Evolutionary conservation across 92 coral and sea anemone genomes (phyloP).

Genomic region (Pocillopora meandrina): DNA sequence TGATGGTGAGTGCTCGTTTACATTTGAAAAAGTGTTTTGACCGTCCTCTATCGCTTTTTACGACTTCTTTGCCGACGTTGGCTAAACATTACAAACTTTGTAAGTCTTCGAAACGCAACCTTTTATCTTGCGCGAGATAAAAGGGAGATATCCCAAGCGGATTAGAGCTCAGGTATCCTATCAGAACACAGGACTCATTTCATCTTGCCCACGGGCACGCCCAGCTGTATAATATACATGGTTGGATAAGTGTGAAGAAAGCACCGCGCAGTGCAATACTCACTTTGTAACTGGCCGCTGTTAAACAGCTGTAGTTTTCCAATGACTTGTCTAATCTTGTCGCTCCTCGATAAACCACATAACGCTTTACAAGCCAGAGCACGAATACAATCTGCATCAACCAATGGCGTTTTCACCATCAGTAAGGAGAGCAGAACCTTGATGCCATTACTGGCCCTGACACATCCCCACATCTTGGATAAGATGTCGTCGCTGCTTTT

Average conservation of each 20-base stretch:
- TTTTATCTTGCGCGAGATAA: too few relatives aligned
- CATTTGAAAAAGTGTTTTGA: too few relatives aligned
- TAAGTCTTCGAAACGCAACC: too few relatives aligned
- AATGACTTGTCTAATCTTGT: slow-evolving; percentile 90
- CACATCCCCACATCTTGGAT: slow-evolving; percentile 86
- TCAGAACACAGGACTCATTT: too few relatives aligned
- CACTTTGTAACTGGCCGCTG: slow-evolving; percentile 97
- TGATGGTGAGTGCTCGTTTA: too few relatives aligned
- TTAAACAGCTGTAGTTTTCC: slow-evolving; percentile 90
- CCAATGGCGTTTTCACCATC: slow-evolving; percentile 92
- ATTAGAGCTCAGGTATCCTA: too few relatives aligned
- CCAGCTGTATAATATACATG: background rate
- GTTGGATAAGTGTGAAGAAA: background rate
- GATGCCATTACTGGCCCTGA: slow-evolving; percentile 90
- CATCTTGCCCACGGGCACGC: background rate
- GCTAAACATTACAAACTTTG: too few relatives aligned
- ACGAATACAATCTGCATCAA: slow-evolving; percentile 92
- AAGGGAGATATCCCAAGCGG: too few relatives aligned
- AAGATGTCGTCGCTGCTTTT: slow-evolving; percentile 54
- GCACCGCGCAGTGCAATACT: slow-evolving; percentile 18
- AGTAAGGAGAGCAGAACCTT: slow-evolving; percentile 84
- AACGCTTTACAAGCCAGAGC: slow-evolving; percentile 96
- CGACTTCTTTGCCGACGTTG: too few relatives aligned
- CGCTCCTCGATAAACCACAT: slow-evolving; percentile 93
- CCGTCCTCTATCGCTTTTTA: too few relatives aligned